A percentile compares a stretch with the other conserved stretches of the same genome.
These are phyloP conservation scores for Hipposideros larvatus DNA, from an alignment of 2,797 vertebrate species.

Conservation along the genomic window DNA sequence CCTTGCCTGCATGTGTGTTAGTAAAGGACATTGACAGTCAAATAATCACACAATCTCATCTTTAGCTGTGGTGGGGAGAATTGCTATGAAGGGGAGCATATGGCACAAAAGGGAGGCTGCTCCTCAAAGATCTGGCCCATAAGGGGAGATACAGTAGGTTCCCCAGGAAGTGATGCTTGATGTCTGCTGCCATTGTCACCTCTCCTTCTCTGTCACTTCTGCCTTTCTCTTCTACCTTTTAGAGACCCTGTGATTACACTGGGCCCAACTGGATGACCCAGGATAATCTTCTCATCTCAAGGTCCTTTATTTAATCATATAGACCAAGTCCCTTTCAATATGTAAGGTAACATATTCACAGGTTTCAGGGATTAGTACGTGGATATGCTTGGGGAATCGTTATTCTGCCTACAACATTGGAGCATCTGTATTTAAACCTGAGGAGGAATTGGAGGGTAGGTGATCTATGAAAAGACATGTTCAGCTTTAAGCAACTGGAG, in stretches of 20 bases:
- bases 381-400: not conserved
- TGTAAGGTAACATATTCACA: not conserved
- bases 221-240: not conserved
- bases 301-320: not conserved
- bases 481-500: not conserved
- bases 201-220: not conserved
- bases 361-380: not conserved
- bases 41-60: not conserved
- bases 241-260: not conserved
- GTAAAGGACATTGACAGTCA: constrained; percentile 36
- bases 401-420: not conserved
- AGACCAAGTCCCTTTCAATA: not conserved
- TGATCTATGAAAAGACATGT: not conserved
- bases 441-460: constrained; percentile 13
- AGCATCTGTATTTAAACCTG: not conserved
- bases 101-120: not conserved
- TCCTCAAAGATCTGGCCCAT: not conserved
- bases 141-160: not conserved
- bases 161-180: not conserved
- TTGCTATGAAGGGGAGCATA: not conserved
- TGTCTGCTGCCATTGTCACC: not conserved
- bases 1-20: constrained; percentile 12
- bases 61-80: not conserved
- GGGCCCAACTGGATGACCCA: not conserved
- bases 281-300: not conserved